Evolutionary conservation across 2,797 vertebrate species (phyloP), one percentile per base, ranked within the genome.

Genomic region (Phrynocephalus guinanensis): DNA sequence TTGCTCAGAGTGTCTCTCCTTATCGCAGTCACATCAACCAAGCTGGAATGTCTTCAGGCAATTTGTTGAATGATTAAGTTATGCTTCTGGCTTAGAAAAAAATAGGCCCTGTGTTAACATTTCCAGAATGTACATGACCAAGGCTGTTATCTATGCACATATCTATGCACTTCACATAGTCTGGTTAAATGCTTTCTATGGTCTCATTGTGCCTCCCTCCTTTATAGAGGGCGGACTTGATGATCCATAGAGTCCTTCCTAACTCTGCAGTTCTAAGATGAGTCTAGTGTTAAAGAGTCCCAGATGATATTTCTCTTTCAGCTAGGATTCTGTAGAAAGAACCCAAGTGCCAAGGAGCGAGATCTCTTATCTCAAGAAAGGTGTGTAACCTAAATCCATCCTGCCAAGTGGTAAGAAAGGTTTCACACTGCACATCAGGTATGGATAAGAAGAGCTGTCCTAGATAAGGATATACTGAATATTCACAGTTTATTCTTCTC

Each of bases 1-100:
- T 73, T n/a, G 22, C 44, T 75, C 48, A 50, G 33, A 73, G 56
- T 56, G 9, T 66, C 60, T 67, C 70, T 81, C 56, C 7, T 26
- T 7, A 52, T 33, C 52, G 33, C 48, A 50, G 28, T 68, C 18
- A 30, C 28, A 33, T 84, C 73, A 83, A 67, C 30, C 75, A 84
- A 78, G 68, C 75, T 79, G 82, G 30, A 84, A 84, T 84, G 75
- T 84, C 82, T 71, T 88, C 20, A 72, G 60, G 38, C 22, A 22
- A 4, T 85, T 56, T 13, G 80, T 68, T 44, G n/a, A 81, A 85
- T 81, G 72, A 88, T 85, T 85, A 81, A 75, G 63, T 24, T 75
- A 22, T 68, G 78, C 63, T 81, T 76, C 44, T 76, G 44, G 52
- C 26, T 81, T 33, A 8, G 44, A 70, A 68, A 70, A 68, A 52